Base-by-base conservation (phyloP, 2,888 invertebrate species). In the Boloria selene region DNA sequence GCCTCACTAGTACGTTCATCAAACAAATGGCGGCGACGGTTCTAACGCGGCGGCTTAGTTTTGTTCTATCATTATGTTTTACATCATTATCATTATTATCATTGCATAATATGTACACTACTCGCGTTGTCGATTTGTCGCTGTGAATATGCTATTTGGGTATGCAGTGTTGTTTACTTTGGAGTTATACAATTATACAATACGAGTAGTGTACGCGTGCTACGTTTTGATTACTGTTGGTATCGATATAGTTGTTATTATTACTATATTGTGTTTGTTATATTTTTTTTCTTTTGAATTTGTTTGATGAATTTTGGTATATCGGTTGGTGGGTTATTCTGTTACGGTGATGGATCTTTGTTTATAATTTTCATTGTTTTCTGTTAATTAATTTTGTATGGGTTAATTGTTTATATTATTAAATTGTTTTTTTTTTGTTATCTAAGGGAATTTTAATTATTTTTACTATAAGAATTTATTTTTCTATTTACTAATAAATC, bases 271-370 rank as follows among this genome's bases (percentile, higher is more conserved):
- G 44, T 44, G 44, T 49, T 53, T 53, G 14, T 45, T 67, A 0
- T 13, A 22, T 22, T 22, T 47, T 55, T 47, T 56, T 22, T 18
- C 13, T 4, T 26, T 26, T 50, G 45, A 74, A 79, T 84, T 87
- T 88, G 87, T 90, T 90, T 88, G 87, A 87, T 85, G 88, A 85
- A 83, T 76, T 72, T 72, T 77, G 82, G 80, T 81, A 78, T 82
- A 81, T 81, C 76, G 86, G 85, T 86, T 85, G 81, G 85, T 88
- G 59, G 50, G 51, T 44, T 38, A 47, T 80, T 78, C 69, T 80
- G 75, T 81, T 77, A 76, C 79, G 90, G 90, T 90, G 87, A 81
- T 82, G 89, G 88, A 83, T 81, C 87, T 85, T 83, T 87, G 77
- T 86, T 80, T 82, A 82, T 84, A 81, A 81, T 79, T 84, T 86